These are phyloP conservation scores for Phlogophora meticulosa DNA, from an alignment of 2,888 invertebrate genomes.

Conservation along the genomic window DNA sequence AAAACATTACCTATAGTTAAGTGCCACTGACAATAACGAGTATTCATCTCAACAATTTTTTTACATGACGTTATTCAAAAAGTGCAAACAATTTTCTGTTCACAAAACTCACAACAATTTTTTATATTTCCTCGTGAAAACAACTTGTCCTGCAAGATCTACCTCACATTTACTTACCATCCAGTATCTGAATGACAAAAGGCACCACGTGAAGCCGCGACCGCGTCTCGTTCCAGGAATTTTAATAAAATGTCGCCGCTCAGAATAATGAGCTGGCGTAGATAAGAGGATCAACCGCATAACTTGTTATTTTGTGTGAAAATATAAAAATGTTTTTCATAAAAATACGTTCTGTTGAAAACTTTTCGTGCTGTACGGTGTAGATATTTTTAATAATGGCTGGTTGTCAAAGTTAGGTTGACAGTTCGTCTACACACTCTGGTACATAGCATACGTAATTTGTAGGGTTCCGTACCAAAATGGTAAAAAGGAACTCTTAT, in stretches of 20 bases:
- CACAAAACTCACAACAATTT: slow-evolving; percentile 20
- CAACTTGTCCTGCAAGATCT: slow-evolving; percentile 11
- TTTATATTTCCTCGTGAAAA: slow-evolving; percentile 12
- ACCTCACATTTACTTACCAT: slow-evolving; percentile 32
- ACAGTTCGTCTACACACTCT: not conserved
- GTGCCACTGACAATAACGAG: too few relatives aligned
- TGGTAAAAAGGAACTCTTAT: not conserved
- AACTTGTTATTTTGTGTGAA: slow-evolving; percentile 48
- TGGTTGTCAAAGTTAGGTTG: not conserved
- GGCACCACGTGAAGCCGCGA: slow-evolving; percentile 37
- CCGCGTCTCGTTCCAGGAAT: slow-evolving; percentile 60
- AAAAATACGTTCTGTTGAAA: slow-evolving; percentile 18
- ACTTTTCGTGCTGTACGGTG: slow-evolving; percentile 12
- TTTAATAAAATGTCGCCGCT: slow-evolving; percentile 66
- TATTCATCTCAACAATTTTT: not conserved
- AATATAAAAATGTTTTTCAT: slow-evolving; percentile 53
- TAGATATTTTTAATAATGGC: slow-evolving; percentile 11
- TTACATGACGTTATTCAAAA: not conserved
- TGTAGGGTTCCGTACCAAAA: too few relatives aligned
- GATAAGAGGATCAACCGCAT: slow-evolving; percentile 38
- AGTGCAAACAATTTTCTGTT: not conserved
- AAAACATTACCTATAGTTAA: too few relatives aligned
- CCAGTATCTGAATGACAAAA: slow-evolving; percentile 45
- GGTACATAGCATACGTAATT: too few relatives aligned
- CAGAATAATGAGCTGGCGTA: slow-evolving; percentile 29